Evolutionary conservation across 2,113 vertebrate genomes (phyloP).

Genomic region (Spermophilus dauricus): DNA sequence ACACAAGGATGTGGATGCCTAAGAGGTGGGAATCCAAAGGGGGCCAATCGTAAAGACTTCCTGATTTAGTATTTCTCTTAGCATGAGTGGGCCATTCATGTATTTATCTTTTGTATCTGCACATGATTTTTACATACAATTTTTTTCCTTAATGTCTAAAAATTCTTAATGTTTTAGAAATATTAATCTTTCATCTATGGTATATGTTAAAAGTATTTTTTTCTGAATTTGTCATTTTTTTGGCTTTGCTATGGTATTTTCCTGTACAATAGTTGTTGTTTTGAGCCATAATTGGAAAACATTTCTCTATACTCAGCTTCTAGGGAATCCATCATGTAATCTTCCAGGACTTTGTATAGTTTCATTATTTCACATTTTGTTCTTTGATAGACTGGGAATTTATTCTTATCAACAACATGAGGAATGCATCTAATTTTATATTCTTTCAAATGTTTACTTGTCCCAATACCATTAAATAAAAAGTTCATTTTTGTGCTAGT

Average conservation of each 20-base stretch:
- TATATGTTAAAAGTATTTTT: not conserved
- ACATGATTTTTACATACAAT: not conserved
- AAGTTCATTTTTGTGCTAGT: not conserved
- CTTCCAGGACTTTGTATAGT: not conserved
- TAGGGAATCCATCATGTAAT: not conserved
- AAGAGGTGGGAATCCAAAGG: too few species aligned
- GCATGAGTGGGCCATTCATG: not conserved
- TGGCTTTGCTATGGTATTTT: not conserved
- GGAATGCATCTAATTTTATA: not conserved
- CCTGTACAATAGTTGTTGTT: not conserved
- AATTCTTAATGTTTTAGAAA: not conserved
- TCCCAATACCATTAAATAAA: not conserved
- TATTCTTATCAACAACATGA: not conserved
- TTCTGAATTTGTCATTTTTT: not conserved
- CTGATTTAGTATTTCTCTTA: not conserved
- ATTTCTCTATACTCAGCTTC: not conserved
- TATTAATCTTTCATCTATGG: not conserved
- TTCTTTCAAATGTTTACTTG: not conserved
- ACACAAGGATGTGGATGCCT: not conserved
- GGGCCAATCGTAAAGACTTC: too few species aligned
- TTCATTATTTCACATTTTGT: not conserved
- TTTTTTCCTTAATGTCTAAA: not conserved
- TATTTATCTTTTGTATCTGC: not conserved
- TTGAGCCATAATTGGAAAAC: not conserved
- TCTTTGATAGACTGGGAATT: not conserved